Conservation (phyloP, 2,797 vertebrate genomes). For the Centropyge bicolor region DNA sequence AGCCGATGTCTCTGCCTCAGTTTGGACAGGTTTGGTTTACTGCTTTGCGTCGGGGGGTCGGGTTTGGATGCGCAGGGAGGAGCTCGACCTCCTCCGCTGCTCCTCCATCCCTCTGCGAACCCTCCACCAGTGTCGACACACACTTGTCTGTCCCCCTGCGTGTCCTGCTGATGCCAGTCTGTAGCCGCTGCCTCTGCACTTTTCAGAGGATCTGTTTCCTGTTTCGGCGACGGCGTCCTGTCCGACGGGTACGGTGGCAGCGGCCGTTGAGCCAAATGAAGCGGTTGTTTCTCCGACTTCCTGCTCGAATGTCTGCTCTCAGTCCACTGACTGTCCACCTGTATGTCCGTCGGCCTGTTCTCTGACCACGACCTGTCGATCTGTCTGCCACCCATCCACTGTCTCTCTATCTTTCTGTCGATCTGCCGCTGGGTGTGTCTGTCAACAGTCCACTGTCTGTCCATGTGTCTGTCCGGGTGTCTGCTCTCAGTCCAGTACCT, state of each 20-base stretch:
- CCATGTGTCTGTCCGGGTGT: constrained; percentile 64
- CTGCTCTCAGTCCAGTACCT: constrained; percentile 71
- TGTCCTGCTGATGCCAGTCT: constrained; percentile 69
- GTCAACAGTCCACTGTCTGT: constrained; percentile 82
- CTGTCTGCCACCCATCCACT: constrained; percentile 79
- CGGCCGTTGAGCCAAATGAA: constrained; percentile 77
- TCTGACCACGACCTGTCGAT: constrained; percentile 79
- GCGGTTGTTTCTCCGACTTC: constrained; percentile 72
- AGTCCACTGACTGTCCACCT: constrained; percentile 70
- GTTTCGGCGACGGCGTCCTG: constrained; percentile 80
- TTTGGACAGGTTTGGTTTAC: constrained; percentile 85
- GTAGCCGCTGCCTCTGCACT: constrained; percentile 48
- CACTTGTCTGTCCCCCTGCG: constrained; percentile 56
- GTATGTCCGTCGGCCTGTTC: constrained; percentile 64
- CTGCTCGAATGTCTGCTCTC: constrained; percentile 63
- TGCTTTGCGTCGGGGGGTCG: constrained; percentile 86
- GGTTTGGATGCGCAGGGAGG: constrained; percentile 77
- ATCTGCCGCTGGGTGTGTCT: constrained; percentile 82
- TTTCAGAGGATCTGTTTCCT: constrained; percentile 68
- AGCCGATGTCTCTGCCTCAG: constrained; percentile 84
- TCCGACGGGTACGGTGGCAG: constrained; percentile 82
- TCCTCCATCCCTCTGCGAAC: constrained; percentile 73
- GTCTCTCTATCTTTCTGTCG: constrained; percentile 80
- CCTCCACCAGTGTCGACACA: constrained; percentile 48
- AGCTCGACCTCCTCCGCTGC: constrained; percentile 49